These are phyloP conservation scores for Podotricha telesiphe DNA, from an alignment of 2,888 invertebrate species.

Conservation along the genomic window DNA sequence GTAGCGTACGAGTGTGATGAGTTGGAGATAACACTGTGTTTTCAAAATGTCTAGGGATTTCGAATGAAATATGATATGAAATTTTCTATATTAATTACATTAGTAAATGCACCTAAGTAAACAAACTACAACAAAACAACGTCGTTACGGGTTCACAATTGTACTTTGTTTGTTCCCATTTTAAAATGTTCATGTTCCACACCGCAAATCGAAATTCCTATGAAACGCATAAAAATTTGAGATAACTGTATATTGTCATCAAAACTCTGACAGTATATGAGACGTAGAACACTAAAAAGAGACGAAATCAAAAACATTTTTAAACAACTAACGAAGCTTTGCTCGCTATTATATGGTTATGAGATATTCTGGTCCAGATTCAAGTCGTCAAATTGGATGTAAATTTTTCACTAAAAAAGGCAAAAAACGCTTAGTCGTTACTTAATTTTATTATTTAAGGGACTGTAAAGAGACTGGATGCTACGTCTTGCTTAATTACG, in stretches of 20 bases:
- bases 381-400: constrained; percentile 44
- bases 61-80: constrained; percentile 14
- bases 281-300: no score
- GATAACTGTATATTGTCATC: no score
- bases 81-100: constrained; percentile 19
- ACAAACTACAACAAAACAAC: background rate
- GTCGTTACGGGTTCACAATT: background rate
- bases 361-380: constrained; percentile 16
- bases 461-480: constrained; percentile 64
- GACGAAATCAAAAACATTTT: no score
- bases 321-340: no score
- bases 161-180: background rate
- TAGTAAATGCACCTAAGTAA: constrained; percentile 13
- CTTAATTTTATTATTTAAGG: constrained; percentile 71
- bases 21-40: constrained; percentile 1
- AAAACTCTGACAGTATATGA: no score
- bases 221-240: no score
- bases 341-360: background rate
- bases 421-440: constrained; percentile 55
- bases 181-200: no score
- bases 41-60: constrained; percentile 2
- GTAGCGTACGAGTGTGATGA: background rate
- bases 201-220: no score
- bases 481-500: constrained; percentile 78
- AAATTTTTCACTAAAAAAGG: constrained; percentile 32